phyloP scores from a whole-genome alignment of 1,140 invertebrate species.

The Microplitis mediator region DNA sequence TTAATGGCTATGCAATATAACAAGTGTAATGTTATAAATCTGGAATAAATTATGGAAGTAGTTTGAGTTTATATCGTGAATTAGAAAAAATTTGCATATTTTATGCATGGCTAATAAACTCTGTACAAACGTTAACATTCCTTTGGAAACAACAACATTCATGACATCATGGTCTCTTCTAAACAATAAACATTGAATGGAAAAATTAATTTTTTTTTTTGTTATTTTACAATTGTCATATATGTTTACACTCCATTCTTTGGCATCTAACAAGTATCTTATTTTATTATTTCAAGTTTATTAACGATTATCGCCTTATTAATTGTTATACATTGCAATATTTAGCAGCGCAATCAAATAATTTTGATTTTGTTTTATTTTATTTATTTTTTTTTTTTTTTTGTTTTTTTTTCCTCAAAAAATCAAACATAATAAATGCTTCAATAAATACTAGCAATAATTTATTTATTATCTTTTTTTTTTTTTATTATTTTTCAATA shows the following conservation, averaged over 20 bases:
- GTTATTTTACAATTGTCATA: background rate
- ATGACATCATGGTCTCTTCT: constrained; percentile 12
- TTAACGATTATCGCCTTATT: background rate
- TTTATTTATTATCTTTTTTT: too few relatives aligned
- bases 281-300: background rate
- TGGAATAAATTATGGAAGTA: background rate
- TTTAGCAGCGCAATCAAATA: background rate
- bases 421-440: too few relatives aligned
- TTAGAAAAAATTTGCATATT: constrained; percentile 36
- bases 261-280: background rate
- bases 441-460: too few relatives aligned
- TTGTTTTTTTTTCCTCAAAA: too few relatives aligned
- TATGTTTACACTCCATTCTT: background rate
- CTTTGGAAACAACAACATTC: constrained; percentile 45
- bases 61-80: background rate
- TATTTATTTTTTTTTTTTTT: too few relatives aligned
- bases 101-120: constrained; percentile 46
- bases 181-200: constrained; percentile 21
- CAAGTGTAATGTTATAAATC: background rate
- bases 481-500: too few relatives aligned
- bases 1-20: background rate
- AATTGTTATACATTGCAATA: background rate
- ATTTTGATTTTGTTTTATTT: too few relatives aligned
- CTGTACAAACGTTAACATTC: constrained; percentile 52
- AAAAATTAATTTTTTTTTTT: constrained; percentile 8